Base-by-base conservation (phyloP, 1,140 invertebrate genomes). In the Chironomus tepperi region DNA sequence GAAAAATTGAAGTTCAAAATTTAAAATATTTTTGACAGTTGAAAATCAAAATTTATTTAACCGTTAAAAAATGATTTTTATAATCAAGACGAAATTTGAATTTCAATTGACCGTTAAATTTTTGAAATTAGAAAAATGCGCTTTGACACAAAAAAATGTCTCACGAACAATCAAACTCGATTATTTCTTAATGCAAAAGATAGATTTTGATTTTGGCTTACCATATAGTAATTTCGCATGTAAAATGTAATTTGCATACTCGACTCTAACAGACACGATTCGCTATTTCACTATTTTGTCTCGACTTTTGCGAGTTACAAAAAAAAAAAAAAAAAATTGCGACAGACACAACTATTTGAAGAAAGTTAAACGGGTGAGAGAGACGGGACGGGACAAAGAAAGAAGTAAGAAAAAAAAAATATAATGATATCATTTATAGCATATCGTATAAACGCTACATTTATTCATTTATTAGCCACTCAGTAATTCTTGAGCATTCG, bases 381-480 rank as follows among this genome's bases (percentile, higher is more conserved):
- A 57, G 47, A 57, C n/a, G n/a, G 47, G 12, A 57, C 47, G 47
- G 47, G 47, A 57, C 47, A 57, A 57, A 57, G 12, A 12, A 57
- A 12, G 47, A n/a, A n/a, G 47, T 12, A n/a, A 57, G 65, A 70
- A 16, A 70, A 19, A n/a, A n/a, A 21, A 21, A 10, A 67, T 16
- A 70, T 19, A 70, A 70, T 70, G 65, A 21, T 70, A 70, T 70
- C 65, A 21, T 70, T 70, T 70, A 70, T 70, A 70, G 8, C 18
- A 70, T 70, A 70, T 18, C 65, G 7, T 70, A 16, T 70, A 70
- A 70, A 70, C 19, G 65, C 18, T 19, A 70, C 65, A 70, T 70
- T 70, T 70, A 70, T 70, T 70, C 65, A 70, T 70, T 70, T 70
- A 70, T 70, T 70, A 70, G 19, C 65, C 65, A 70, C n/a, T 57